Evolutionary conservation across 2,113 vertebrate genomes (phyloP).

Genomic region (Sclerurus mexicanus): DNA sequence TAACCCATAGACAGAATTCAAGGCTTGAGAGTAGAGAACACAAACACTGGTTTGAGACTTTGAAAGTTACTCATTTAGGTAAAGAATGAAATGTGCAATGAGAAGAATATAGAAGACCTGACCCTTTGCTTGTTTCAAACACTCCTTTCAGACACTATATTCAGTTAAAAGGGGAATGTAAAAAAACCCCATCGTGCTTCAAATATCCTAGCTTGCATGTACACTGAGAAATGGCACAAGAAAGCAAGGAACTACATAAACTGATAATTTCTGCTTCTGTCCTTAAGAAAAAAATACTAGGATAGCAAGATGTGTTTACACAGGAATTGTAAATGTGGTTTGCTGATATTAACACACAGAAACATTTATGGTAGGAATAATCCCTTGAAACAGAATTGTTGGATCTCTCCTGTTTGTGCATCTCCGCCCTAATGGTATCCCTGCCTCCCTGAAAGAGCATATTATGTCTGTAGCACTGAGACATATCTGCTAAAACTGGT

Average conservation of each 20-base stretch:
- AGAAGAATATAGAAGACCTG: not conserved
- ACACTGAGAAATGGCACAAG: not conserved
- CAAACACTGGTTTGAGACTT: not conserved
- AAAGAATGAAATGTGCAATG: not conserved
- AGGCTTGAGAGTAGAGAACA: not conserved
- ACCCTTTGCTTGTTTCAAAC: not conserved
- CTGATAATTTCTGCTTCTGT: not conserved
- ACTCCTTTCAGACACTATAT: not conserved
- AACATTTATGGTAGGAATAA: not conserved
- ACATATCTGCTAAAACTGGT: not conserved
- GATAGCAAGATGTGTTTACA: not conserved
- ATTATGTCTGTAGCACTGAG: not conserved
- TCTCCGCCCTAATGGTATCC: rapidly evolving
- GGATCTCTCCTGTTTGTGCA: not conserved
- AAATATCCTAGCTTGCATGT: not conserved
- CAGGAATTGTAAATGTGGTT: not conserved
- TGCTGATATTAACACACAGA: not conserved
- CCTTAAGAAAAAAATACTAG: not conserved
- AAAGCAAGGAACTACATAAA: not conserved
- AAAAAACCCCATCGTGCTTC: rapidly evolving
- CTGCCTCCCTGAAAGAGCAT: not conserved
- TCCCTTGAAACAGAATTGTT: not conserved
- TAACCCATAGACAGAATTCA: not conserved
- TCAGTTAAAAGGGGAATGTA: not conserved
- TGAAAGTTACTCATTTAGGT: not conserved